Base-by-base conservation (phyloP, 2,888 invertebrate genomes). In the Netelia melanura region DNA sequence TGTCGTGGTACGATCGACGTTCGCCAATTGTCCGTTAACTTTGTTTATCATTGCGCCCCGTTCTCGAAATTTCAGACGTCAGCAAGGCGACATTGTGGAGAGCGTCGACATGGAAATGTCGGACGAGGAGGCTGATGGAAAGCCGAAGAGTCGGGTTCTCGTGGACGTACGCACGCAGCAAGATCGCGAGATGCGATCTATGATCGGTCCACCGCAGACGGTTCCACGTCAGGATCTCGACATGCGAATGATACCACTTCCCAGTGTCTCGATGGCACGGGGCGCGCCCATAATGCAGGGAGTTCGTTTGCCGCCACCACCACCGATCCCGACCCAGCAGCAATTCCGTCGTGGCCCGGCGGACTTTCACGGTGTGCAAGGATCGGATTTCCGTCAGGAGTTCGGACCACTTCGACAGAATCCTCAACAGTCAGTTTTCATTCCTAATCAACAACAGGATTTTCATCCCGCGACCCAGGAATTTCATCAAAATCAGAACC, bases 21-120 rank as follows among this genome's bases (percentile, higher is more conserved):
- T 38, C 0, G 38, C 38, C 38, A 38, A 38, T 38, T 38, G 38
- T 38, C 38, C 38, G 38, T 6, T 38, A 38, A 38, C 38, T 38
- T 38, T 0, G 38, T 38, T 38, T 38, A 38, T 38, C 38, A 38
- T 38, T 6, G 6, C 21, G 38, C 8, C 38, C 6, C 38, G 38
- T 38, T 38, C 38, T 58, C 75, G 71, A 62, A 48, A 30, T 77
- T 82, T 54, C 77, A 83, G 83, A 64, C 83, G 83, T 3, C 93
- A 93, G 85, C 91, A 92, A 8, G 93, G 95, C 11, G 97, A 97
- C 90, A 97, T 97, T 91, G 96, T 97, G 3, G 97, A 97, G 91
- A 97, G 96, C 91, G 96, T 97, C 83, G 98, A 98, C 88, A 98
- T 98, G 97, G 98, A 98, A 87, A 95, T 98, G 92, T 97, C 97